phyloP scores from a whole-genome alignment of 2,888 invertebrate genomes.

The Drosophila melanosoma region DNA sequence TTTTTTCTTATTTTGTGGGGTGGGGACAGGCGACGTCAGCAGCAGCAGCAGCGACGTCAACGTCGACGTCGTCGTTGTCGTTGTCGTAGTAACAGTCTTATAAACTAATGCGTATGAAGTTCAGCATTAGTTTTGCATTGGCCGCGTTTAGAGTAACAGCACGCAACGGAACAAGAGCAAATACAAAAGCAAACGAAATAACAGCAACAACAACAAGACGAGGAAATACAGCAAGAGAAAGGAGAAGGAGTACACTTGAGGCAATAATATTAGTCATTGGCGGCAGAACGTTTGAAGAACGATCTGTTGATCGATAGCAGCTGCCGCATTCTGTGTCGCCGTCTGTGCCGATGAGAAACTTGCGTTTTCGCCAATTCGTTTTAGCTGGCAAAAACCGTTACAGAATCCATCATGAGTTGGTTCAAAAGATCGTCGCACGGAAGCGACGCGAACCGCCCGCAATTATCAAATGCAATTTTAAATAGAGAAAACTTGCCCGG shows the following conservation, averaged over 20 bases:
- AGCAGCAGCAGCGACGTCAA: slow-evolving; percentile 16
- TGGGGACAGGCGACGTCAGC: background rate
- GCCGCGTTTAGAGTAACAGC: slow-evolving; percentile 74
- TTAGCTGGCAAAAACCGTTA: slow-evolving; percentile 88
- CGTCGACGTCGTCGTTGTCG: slow-evolving; percentile 20
- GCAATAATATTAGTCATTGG: background rate
- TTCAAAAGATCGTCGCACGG: slow-evolving; percentile 88
- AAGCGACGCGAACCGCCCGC: slow-evolving; percentile 86
- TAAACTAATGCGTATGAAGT: slow-evolving; percentile 78
- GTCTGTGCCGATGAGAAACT: slow-evolving; percentile 87
- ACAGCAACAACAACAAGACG: slow-evolving; percentile 1
- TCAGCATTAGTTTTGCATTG: slow-evolving; percentile 81
- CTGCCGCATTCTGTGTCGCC: slow-evolving; percentile 5
- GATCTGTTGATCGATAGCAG: slow-evolving; percentile 25
- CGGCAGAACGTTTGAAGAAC: background rate
- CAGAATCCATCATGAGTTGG: slow-evolving; percentile 88
- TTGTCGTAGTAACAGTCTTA: slow-evolving; percentile 56
- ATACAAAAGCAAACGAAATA: background rate
- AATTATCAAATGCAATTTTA: background rate
- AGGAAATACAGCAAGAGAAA: too few species aligned
- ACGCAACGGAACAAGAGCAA: slow-evolving; percentile 1
- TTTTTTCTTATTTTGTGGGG: background rate
- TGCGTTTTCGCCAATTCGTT: slow-evolving; percentile 87
- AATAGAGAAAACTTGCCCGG: background rate
- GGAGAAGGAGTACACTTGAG: background rate